These are phyloP conservation scores for Chromis chromis DNA, from an alignment of 2,797 vertebrate genomes.

Conservation along the genomic window DNA sequence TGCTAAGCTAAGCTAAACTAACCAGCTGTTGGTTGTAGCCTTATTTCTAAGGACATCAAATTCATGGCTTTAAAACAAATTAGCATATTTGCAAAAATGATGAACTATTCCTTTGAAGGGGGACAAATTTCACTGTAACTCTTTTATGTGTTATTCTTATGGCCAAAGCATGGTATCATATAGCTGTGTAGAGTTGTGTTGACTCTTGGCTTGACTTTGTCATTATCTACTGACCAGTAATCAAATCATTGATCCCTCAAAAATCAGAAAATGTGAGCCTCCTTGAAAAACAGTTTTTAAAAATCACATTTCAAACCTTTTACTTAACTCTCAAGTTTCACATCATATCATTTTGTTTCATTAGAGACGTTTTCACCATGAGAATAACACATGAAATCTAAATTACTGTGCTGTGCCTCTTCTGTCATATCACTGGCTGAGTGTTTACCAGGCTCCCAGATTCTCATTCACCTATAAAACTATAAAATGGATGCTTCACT, in stretches of 20 bases:
- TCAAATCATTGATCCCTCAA: no score
- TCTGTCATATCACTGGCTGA: constrained; percentile 28
- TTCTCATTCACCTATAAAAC: constrained; percentile 28
- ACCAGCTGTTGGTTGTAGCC: not conserved
- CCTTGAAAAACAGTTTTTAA: no score
- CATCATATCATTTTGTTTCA: not conserved
- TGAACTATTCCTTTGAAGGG: not conserved
- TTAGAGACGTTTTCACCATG: not conserved
- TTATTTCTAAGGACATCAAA: not conserved
- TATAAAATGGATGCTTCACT: constrained; percentile 44
- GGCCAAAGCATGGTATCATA: not conserved
- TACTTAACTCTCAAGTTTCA: no score
- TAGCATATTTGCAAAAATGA: not conserved
- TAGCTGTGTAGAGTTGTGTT: constrained; percentile 9
- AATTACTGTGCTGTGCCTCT: not conserved
- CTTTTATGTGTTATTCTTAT: not conserved
- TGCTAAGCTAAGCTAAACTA: constrained; percentile 9
- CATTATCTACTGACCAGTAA: no score
- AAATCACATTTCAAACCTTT: no score
- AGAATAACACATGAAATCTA: constrained; percentile 4
- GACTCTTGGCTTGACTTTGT: no score
- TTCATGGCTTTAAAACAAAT: not conserved
- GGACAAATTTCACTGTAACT: not conserved
- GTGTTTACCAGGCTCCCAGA: constrained; percentile 3
- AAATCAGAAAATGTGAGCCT: no score